Evolutionary conservation across 2,888 invertebrate genomes (phyloP).

Genomic region (Drosophila fungiperda): DNA sequence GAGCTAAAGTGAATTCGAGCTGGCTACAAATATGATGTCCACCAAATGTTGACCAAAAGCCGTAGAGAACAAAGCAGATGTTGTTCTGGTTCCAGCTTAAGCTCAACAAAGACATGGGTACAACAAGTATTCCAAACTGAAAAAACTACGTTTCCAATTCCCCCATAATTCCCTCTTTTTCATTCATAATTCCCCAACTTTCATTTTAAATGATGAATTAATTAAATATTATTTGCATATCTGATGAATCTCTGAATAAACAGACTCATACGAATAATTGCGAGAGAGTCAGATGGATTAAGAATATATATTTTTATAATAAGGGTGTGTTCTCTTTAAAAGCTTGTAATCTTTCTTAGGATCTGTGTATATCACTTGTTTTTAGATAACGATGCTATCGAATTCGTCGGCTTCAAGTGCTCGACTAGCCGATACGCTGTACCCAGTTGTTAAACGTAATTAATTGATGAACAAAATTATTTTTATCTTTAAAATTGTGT

Average conservation of each 20-base stretch:
- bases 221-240: neutral
- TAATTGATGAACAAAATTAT: too few relatives aligned
- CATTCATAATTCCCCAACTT: neutral
- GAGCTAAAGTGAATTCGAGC: neutral
- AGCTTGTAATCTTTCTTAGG: neutral
- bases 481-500: neutral
- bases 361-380: neutral
- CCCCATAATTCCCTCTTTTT: neutral
- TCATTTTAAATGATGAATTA: neutral
- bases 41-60: neutral
- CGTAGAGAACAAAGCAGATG: neutral
- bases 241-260: neutral
- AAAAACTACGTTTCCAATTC: neutral
- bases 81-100: neutral
- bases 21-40: neutral
- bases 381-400: neutral
- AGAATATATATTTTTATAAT: neutral
- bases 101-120: neutral
- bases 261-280: neutral
- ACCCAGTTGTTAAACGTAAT: neutral
- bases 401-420: neutral
- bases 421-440: neutral
- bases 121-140: neutral
- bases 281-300: neutral
- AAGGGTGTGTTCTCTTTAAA: neutral